phyloP scores from a whole-genome alignment of 2,888 invertebrate genomes.

The Leptura quadrifasciata region DNA sequence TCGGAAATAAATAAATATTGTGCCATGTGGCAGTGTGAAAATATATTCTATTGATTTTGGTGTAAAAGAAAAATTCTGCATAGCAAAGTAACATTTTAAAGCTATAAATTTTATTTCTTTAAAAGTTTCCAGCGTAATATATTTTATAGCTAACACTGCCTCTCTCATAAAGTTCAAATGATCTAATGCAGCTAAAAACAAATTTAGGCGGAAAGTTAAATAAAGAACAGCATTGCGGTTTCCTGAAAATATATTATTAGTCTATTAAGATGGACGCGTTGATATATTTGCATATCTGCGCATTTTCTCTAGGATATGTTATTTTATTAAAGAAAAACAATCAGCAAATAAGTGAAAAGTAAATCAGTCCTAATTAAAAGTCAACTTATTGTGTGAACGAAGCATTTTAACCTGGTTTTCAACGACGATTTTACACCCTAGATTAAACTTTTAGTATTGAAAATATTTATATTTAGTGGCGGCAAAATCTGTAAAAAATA shows the following conservation, averaged over 20 bases:
- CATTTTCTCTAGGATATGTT: no score
- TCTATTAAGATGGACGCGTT: background rate
- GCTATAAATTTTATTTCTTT: constrained; percentile 16
- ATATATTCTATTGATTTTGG: constrained; percentile 13
- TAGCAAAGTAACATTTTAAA: constrained; percentile 8
- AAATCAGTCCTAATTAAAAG: no score
- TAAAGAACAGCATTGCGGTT: background rate
- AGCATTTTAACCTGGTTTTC: no score
- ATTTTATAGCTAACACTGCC: background rate
- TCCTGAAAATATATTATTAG: background rate
- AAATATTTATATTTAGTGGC: no score
- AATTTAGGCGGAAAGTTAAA: constrained; percentile 20
- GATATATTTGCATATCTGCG: background rate
- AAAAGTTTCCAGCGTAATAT: constrained; percentile 14
- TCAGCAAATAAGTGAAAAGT: no score
- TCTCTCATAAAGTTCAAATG: constrained; percentile 13
- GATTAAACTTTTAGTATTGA: no score
- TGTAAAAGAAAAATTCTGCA: constrained; percentile 22
- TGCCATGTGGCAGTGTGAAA: background rate
- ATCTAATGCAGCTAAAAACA: constrained; percentile 1
- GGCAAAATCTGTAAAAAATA: no score
- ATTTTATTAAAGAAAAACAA: no score
- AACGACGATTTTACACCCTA: no score
- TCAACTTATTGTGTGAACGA: no score
- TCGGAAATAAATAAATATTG: constrained; percentile 19